A percentile compares a stretch with the other conserved stretches of the same genome.
phyloP scores from a whole-genome alignment of 2,888 invertebrate genomes.

The Escarpia spicata region DNA sequence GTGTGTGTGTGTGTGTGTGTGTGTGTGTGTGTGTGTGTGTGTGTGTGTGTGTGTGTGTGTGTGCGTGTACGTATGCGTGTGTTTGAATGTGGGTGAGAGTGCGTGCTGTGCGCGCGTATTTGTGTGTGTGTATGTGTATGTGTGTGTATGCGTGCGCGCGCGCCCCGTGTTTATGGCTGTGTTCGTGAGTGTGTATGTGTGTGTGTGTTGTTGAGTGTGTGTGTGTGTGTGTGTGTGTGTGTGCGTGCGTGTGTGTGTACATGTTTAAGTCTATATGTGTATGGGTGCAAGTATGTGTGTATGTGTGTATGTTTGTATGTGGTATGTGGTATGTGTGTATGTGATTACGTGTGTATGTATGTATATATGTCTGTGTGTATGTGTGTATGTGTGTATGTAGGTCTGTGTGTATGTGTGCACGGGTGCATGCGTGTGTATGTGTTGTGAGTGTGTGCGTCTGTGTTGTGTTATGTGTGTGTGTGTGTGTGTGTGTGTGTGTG shows the following conservation, averaged over 20 bases:
- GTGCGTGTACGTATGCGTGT: neutral
- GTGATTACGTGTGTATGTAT: neutral
- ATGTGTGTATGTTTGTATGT: neutral
- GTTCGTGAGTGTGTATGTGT: neutral
- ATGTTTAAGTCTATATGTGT: neutral
- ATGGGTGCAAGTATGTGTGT: neutral
- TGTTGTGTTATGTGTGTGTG: neutral
- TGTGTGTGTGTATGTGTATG: neutral
- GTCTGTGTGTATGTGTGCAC: neutral
- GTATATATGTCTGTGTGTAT: neutral
- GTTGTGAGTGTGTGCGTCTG: too few relatives aligned
- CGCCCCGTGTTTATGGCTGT: neutral
- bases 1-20: neutral
- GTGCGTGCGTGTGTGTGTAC: neutral
- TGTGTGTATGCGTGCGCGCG: neutral
- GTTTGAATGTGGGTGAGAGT: neutral
- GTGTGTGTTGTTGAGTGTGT: neutral
- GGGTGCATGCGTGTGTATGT: neutral
- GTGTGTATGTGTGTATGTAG: neutral
- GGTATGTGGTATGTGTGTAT: neutral
- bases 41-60: neutral
- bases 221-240: neutral
- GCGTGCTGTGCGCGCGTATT: neutral
- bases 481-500: neutral
- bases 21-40: neutral